Conservation (phyloP, 1,140 invertebrate species). For the Drosophila ficusphila region DNA sequence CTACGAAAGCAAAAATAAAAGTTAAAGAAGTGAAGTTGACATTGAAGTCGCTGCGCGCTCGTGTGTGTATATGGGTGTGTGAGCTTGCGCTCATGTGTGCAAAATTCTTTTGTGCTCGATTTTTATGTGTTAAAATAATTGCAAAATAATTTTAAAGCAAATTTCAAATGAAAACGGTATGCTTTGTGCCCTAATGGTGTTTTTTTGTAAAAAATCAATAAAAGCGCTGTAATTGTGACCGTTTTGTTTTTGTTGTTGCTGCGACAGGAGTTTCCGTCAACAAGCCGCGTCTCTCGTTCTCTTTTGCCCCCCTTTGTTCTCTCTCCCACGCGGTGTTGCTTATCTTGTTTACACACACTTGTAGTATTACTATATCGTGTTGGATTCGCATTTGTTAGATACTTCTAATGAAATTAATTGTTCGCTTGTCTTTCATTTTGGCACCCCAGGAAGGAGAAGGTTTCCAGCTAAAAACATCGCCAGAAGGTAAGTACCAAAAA, state of each 20-base stretch:
- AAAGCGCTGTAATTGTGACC: slow-evolving; percentile 56
- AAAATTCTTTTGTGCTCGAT: slow-evolving; percentile 69
- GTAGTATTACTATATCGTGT: slow-evolving; percentile 47
- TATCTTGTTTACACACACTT: slow-evolving; percentile 47
- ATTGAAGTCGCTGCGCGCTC: slow-evolving; percentile 57
- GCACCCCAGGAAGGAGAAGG: slow-evolving; percentile 20
- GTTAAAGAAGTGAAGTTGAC: slow-evolving; percentile 60
- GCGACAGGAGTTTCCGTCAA: slow-evolving; percentile 69
- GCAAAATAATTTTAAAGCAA: slow-evolving; percentile 39
- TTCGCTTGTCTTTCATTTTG: slow-evolving; percentile 18
- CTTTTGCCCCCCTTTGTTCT: slow-evolving; percentile 7
- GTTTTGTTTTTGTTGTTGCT: slow-evolving; percentile 32
- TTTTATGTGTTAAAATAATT: slow-evolving; percentile 48
- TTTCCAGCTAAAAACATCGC: slow-evolving; percentile 14
- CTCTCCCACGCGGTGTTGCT: slow-evolving; percentile 27
- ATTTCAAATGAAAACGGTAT: slow-evolving; percentile 19
- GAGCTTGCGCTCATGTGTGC: slow-evolving; percentile 40
- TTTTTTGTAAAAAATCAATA: slow-evolving; percentile 72
- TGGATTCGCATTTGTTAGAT: slow-evolving; percentile 34
- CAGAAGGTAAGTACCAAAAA: slow-evolving; percentile 10
- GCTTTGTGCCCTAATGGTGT: slow-evolving; percentile 23
- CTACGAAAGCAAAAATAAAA: neutral
- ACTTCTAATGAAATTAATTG: slow-evolving; percentile 44
- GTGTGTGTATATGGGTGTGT: slow-evolving; percentile 14
- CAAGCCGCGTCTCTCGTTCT: slow-evolving; percentile 27